Percentiles rank a stretch among this genome's conserved stretches.
phyloP scores from a whole-genome alignment of 2,888 invertebrate genomes.

The Acronicta alni region DNA sequence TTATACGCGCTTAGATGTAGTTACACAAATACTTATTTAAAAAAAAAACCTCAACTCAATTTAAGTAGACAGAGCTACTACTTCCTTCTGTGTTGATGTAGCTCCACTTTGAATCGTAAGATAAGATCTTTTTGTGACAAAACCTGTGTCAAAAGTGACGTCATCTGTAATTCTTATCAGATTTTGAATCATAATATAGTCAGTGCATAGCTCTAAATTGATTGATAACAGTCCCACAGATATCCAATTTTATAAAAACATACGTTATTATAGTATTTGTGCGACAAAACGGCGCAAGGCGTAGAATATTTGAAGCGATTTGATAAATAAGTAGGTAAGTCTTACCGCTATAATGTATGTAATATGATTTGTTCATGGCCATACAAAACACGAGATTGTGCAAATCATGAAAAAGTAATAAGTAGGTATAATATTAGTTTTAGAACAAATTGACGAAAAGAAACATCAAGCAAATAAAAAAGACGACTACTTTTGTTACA shows the following conservation, averaged over 20 bases:
- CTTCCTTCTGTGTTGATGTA: too few species aligned
- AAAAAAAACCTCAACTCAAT: too few species aligned
- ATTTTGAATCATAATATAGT: conserved; percentile 19
- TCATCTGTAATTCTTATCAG: conserved; percentile 28
- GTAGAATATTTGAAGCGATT: conserved; percentile 29
- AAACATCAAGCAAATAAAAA: too few species aligned
- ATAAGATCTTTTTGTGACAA: neutral
- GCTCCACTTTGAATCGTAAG: neutral
- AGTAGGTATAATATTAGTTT: too few species aligned
- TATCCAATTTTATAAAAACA: too few species aligned
- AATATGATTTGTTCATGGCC: conserved; percentile 38
- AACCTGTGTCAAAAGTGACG: conserved; percentile 15
- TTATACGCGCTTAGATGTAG: too few species aligned
- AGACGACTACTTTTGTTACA: neutral
- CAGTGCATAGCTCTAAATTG: conserved; percentile 17
- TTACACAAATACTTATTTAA: too few species aligned
- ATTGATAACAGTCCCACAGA: conserved; percentile 4
- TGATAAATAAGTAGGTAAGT: conserved; percentile 23
- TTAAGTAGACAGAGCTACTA: too few species aligned
- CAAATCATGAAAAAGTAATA: conserved; percentile 9
- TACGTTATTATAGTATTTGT: neutral
- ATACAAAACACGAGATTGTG: conserved; percentile 23
- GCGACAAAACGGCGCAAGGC: conserved; percentile 8
- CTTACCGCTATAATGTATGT: conserved; percentile 7
- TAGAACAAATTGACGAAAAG: too few species aligned